phyloP scores from a whole-genome alignment of 2,113 vertebrate species.

The Paramormyrops kingsleyae region DNA sequence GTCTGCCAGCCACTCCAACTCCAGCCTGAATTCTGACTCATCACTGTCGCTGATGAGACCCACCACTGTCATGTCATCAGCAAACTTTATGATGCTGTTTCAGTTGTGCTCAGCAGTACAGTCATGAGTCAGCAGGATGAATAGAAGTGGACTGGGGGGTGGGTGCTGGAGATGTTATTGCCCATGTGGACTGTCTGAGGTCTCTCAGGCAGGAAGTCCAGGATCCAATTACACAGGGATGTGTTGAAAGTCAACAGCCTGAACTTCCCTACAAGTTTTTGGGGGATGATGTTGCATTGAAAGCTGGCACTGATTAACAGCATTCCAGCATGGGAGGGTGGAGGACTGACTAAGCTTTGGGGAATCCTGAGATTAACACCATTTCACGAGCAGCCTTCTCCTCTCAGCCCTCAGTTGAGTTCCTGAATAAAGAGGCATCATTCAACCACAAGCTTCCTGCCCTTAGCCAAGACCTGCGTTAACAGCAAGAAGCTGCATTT shows the following conservation, averaged over 20 bases:
- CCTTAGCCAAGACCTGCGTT: background rate
- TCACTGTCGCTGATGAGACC: background rate
- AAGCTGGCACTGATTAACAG: background rate
- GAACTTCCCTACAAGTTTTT: background rate
- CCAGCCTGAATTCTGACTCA: background rate
- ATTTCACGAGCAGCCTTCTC: background rate
- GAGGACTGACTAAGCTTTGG: background rate
- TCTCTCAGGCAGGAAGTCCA: background rate
- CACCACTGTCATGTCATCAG: background rate
- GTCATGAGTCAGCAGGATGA: background rate
- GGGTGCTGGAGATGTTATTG: background rate
- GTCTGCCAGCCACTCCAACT: background rate
- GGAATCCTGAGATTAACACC: background rate
- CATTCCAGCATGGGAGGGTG: background rate
- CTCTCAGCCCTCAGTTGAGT: background rate
- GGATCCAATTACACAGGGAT: background rate
- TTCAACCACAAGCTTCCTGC: background rate
- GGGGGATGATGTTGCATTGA: background rate
- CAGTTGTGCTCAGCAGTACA: background rate
- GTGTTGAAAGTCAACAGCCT: background rate
- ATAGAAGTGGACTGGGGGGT: background rate
- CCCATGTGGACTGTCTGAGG: background rate
- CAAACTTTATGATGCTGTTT: background rate
- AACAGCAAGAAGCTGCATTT: background rate
- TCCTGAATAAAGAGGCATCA: background rate